phyloP scores from a whole-genome alignment of 2,888 invertebrate genomes.

The Steromphala cineraria region DNA sequence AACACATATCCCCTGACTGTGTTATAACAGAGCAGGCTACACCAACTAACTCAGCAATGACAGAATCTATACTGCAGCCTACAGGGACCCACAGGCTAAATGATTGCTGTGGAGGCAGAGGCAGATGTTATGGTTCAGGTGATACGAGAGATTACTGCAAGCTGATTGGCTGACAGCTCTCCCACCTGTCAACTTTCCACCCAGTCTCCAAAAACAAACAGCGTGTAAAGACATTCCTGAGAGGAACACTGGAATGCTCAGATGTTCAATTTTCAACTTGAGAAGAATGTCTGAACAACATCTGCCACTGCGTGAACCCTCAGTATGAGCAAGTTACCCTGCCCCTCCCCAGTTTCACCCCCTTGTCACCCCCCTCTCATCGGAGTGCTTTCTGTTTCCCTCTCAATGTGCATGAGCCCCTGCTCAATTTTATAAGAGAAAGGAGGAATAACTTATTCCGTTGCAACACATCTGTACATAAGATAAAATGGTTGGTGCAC shows the following conservation, averaged over 20 bases:
- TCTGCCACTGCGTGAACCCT: neutral
- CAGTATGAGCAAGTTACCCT: neutral
- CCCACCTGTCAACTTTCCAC: constrained; percentile 13
- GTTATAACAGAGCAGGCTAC: too few species aligned
- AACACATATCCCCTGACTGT: too few species aligned
- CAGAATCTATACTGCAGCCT: neutral
- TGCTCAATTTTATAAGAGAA: too few species aligned
- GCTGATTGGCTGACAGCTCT: constrained; percentile 8
- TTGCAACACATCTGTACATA: too few species aligned
- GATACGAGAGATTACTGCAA: neutral
- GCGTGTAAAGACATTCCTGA: neutral
- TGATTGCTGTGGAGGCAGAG: neutral
- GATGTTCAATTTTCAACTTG: neutral
- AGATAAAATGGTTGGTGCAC: too few species aligned
- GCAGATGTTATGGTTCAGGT: constrained; percentile 15
- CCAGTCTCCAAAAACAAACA: constrained; percentile 14
- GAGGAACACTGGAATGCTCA: neutral
- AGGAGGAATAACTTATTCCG: too few species aligned
- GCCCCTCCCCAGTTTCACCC: too few species aligned
- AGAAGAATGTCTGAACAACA: neutral
- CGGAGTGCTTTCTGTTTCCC: too few species aligned
- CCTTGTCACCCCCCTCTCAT: too few species aligned
- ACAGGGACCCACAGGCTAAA: neutral
- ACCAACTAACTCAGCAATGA: too few species aligned
- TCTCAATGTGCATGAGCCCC: too few species aligned